Conservation (phyloP, 2,888 invertebrate genomes). For the Lamellibrachia satsuma region DNA sequence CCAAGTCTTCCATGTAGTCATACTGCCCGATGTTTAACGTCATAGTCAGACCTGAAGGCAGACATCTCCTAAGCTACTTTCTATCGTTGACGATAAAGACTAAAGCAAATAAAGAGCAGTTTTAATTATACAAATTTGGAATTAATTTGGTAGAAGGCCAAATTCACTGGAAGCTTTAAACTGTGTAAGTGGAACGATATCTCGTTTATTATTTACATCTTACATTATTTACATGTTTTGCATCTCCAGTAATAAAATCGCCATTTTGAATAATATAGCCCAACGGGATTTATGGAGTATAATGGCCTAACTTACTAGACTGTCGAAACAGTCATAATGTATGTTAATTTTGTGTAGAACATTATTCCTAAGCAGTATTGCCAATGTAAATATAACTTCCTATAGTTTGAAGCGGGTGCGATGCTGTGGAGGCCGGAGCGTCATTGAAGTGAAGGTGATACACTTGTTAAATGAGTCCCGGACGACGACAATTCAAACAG, state of each 20-base stretch:
- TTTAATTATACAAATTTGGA: no score
- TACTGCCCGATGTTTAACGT: neutral
- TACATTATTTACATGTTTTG: no score
- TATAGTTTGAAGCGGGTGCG: no score
- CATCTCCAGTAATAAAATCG: neutral
- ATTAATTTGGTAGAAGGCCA: no score
- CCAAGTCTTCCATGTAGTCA: neutral
- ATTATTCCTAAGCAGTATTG: neutral
- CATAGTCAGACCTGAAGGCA: neutral
- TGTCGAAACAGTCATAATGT: neutral
- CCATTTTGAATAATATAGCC: neutral
- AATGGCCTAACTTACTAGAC: neutral
- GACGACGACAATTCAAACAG: neutral
- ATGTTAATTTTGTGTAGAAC: neutral
- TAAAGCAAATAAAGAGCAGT: no score
- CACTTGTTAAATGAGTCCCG: neutral
- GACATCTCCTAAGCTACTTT: neutral
- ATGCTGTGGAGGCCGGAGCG: no score
- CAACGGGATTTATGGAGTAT: neutral
- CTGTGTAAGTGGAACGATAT: no score
- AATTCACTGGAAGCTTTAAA: no score
- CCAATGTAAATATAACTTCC: neutral
- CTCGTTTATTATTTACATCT: no score
- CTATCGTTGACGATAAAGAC: no score
- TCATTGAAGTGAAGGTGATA: no score